phyloP scores from a whole-genome alignment of 2,888 invertebrate genomes.

The Lithophane semibrunnea region DNA sequence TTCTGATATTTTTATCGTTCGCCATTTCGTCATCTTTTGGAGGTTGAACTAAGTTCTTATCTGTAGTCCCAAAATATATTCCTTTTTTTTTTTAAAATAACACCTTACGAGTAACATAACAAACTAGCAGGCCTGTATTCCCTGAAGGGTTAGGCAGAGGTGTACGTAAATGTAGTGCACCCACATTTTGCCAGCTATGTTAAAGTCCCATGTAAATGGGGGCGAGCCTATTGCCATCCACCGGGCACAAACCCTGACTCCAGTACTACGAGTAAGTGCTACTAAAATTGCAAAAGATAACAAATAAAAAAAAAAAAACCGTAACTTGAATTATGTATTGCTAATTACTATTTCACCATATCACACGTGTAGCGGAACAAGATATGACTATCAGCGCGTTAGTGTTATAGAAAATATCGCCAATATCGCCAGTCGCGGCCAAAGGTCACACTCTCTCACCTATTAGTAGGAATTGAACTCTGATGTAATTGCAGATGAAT shows the following conservation, averaged over 20 bases:
- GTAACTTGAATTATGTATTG: not conserved
- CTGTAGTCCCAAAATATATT: not conserved
- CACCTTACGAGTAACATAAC: no score
- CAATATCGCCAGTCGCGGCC: constrained; percentile 28
- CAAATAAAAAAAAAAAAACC: not conserved
- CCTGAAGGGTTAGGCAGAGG: no score
- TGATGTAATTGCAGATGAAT: constrained; percentile 30
- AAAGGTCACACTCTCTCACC: constrained; percentile 42
- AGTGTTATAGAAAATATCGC: constrained; percentile 31
- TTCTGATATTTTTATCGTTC: constrained; percentile 1
- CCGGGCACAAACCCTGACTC: no score
- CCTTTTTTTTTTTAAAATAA: not conserved
- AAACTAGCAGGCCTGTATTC: no score
- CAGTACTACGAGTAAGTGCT: not conserved
- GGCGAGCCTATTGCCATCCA: no score
- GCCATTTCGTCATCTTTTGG: constrained; percentile 27
- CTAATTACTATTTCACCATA: constrained; percentile 24
- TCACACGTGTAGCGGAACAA: constrained; percentile 47
- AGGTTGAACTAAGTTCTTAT: constrained; percentile 8
- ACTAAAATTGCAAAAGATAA: not conserved
- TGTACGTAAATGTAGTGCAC: no score
- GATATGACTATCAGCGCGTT: constrained; percentile 24
- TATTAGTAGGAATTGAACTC: constrained; percentile 31
- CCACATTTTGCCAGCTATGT: no score
- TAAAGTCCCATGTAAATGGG: no score